phyloP scores from a whole-genome alignment of 2,113 vertebrate species.

The Oophaga pumilio region DNA sequence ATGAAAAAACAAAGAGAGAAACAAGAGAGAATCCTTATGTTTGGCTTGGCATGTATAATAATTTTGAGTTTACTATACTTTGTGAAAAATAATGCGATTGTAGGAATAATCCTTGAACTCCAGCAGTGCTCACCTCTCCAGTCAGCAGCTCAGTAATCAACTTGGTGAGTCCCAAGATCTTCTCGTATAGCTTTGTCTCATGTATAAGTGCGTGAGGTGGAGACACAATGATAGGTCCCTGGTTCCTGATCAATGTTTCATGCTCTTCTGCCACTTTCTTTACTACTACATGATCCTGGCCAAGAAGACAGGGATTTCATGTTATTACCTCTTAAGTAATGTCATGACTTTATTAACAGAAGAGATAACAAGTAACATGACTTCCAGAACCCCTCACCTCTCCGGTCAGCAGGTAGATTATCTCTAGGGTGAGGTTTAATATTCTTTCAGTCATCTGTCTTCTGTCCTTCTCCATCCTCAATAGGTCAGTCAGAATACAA shows the following conservation, averaged over 20 bases:
- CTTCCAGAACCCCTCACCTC: neutral
- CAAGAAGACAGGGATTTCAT: neutral
- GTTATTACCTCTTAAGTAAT: neutral
- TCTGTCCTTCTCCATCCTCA: neutral
- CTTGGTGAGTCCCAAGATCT: neutral
- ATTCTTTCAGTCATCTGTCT: neutral
- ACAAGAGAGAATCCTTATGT: too few relatives aligned
- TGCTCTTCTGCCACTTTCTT: neutral
- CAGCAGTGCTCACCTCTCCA: neutral
- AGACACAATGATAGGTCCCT: neutral
- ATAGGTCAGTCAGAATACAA: neutral
- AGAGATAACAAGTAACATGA: neutral
- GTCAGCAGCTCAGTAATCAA: neutral
- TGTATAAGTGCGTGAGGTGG: neutral
- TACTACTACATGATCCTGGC: neutral
- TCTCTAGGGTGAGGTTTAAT: slow-evolving; percentile 1
- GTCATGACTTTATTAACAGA: neutral
- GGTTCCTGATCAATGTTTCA: neutral
- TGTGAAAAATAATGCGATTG: too few relatives aligned
- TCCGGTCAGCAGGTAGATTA: slow-evolving; percentile 22
- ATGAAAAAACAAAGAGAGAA: too few relatives aligned
- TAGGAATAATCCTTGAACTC: too few relatives aligned
- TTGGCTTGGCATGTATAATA: too few relatives aligned
- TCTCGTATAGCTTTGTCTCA: neutral
- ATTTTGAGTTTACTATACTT: too few relatives aligned